These are phyloP conservation scores for Drosophila mayri DNA, from an alignment of 1,140 invertebrate genomes.

Conservation along the genomic window DNA sequence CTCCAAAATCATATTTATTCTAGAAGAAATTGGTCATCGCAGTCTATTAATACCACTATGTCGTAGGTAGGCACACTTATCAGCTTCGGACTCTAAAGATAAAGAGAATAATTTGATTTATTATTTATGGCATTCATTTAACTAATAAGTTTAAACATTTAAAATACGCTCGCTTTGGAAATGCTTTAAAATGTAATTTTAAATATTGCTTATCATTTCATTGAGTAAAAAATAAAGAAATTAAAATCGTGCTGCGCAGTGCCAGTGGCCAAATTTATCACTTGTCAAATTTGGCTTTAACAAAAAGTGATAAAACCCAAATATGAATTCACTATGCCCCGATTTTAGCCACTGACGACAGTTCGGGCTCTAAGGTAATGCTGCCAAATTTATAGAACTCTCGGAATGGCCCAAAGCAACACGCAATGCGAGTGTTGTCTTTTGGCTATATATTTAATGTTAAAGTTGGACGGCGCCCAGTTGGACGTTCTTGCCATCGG, in stretches of 20 bases:
- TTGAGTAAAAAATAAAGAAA: constrained; percentile 7
- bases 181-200: background rate
- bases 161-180: no score
- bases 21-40: constrained; percentile 16
- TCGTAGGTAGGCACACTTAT: constrained; percentile 2
- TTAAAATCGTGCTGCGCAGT: constrained; percentile 7
- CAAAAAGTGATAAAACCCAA: constrained; percentile 43
- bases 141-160: background rate
- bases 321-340: constrained; percentile 39
- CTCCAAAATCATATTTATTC: constrained; percentile 2
- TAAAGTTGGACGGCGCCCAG: constrained; percentile 6
- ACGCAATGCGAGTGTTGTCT: constrained; percentile 9
- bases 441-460: constrained; percentile 33
- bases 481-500: constrained; percentile 22
- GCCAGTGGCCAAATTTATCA: constrained; percentile 47
- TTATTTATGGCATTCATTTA: background rate
- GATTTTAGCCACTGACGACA: constrained; percentile 57
- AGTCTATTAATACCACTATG: constrained; percentile 26
- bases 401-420: background rate
- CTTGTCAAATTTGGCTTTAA: constrained; percentile 50
- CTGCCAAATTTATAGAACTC: constrained; percentile 54
- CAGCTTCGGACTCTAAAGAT: background rate
- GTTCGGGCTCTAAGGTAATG: constrained; percentile 44
- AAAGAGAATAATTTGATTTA: background rate
- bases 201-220: background rate